Evolutionary conservation across 2,113 vertebrate genomes (phyloP), one percentile per base, ranked within the genome.

Genomic region (Lontra canadensis): DNA sequence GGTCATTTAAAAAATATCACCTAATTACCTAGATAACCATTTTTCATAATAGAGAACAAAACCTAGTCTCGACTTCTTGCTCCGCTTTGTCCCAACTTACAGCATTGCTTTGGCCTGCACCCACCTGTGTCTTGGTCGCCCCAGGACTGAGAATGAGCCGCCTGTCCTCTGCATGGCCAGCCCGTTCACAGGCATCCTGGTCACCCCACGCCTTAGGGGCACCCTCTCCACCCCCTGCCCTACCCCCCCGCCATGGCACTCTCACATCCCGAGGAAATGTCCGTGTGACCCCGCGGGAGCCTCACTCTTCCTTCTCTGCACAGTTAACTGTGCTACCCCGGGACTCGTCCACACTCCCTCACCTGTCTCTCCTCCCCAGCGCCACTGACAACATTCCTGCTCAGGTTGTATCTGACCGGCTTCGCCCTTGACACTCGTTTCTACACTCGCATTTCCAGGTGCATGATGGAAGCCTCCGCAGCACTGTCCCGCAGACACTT

Each of bases 121-220:
- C 0, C 11, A 0, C 69, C n/a, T 49, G 44, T 17, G 79, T 36
- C 42, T 3, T 14, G 17, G 25, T 65, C 11, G 11, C 8, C 18
- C 49, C 6, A 18, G 79, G 23, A 20, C 49, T 11, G 49, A 47
- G n/a, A 69, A 31, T 10, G 3, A 52, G 49, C 67, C 10, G 21
- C 29, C 47, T 1, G 49, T 34, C 49, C 12, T 18, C 7, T 3
- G 57, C 12, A 2, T 0, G 7, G 67, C 36, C 0, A 8, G 8
- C 15, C 25, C 4, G 1, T 6, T 23, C 7, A 0, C 25, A 23
- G 2, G 18, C 49, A 1, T 39, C 86, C 21, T 6, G 79, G 6
- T 36, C n/a, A 52, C 49, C 18, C 11, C 3, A 20, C 0, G 2
- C 3, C 1, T 4, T 36, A 47, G 39, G 31, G 6, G 25, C 0